Evolutionary conservation across 1,140 invertebrate species (phyloP), one percentile per base, ranked within the genome.

Genomic region (Lepidurus packardi): DNA sequence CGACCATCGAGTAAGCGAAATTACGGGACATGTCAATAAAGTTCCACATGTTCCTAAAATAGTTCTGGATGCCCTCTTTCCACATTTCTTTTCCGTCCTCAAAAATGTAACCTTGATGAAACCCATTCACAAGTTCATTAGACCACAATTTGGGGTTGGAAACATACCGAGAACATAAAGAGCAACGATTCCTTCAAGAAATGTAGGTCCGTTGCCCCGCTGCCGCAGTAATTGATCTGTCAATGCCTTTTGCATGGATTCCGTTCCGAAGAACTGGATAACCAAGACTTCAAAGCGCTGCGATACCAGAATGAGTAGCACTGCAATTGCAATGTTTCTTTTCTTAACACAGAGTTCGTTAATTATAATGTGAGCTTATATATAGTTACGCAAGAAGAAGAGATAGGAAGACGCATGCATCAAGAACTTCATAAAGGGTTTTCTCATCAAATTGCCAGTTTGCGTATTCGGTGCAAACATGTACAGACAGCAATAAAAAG

Each of bases 371-470:
- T 78, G 9, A 16, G 1, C 21, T 78, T 78, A 24, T 76, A 4
- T 53, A 9, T 73, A n/a, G 24, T 53, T 77, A 95, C 94, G 86
- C 73, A 98, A 87, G 84, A 97, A 97, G 85, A 96, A 95, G 53
- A 96, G 86, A 85, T 97, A 97, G 16, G 94, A 95, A 0, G 93
- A 92, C 0, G 94, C 93, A 83, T 97, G 94, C 78, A 93, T 92
- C 79, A 97, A 89, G 84, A 98, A 98, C 85, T 97, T 97, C 90
- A 97, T 94, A 83, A 97, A 97, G 0, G 95, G 95, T 82, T 93
- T 93, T 80, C 92, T 89, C 88, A 97, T 91, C 4, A 94, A 86
- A 82, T 90, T 90, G 0, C 93, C 94, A 25, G 89, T 90, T 42
- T 88, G 85, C 75, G 91, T 92, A 80, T 91, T 89, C 0, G 94